phyloP scores from a whole-genome alignment of 2,888 invertebrate genomes.

The Tinea pellionella region DNA sequence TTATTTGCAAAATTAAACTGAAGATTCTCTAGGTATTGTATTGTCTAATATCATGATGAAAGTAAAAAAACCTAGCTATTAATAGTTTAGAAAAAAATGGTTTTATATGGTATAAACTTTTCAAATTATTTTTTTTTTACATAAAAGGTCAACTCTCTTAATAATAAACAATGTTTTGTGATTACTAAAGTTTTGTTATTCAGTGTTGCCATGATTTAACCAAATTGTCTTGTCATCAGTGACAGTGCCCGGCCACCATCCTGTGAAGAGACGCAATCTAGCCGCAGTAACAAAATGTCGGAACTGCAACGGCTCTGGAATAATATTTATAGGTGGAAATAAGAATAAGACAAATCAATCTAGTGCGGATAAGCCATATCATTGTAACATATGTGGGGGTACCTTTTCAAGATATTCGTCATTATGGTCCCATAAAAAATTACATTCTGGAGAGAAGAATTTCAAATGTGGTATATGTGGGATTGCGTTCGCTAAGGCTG shows the following conservation, averaged over 20 bases:
- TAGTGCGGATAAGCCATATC: slow-evolving; percentile 83
- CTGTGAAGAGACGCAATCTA: slow-evolving; percentile 85
- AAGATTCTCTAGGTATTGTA: too few relatives aligned
- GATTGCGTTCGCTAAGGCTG: slow-evolving; percentile 88
- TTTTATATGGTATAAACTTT: too few relatives aligned
- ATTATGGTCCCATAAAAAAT: slow-evolving; percentile 88
- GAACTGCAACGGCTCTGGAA: slow-evolving; percentile 89
- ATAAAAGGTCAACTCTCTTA: too few relatives aligned
- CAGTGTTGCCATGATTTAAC: too few relatives aligned
- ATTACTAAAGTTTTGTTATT: too few relatives aligned
- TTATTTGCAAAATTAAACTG: too few relatives aligned
- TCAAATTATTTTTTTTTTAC: too few relatives aligned
- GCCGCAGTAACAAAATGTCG: slow-evolving; percentile 89
- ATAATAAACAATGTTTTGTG: too few relatives aligned
- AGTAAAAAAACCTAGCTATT: too few relatives aligned
- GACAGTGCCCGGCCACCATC: slow-evolving; percentile 73
- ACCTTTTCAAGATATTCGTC: slow-evolving; percentile 87
- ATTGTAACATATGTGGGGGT: slow-evolving; percentile 88
- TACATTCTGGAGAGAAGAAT: slow-evolving; percentile 86
- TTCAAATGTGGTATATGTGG: slow-evolving; percentile 91
- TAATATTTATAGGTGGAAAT: slow-evolving; percentile 80
- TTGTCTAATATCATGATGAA: too few relatives aligned
- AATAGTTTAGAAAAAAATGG: too few relatives aligned
- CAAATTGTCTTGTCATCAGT: too few relatives aligned
- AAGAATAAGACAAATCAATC: slow-evolving; percentile 71